Conservation (phyloP, 2,888 invertebrate genomes). For the Drosophila prolongata region DNA sequence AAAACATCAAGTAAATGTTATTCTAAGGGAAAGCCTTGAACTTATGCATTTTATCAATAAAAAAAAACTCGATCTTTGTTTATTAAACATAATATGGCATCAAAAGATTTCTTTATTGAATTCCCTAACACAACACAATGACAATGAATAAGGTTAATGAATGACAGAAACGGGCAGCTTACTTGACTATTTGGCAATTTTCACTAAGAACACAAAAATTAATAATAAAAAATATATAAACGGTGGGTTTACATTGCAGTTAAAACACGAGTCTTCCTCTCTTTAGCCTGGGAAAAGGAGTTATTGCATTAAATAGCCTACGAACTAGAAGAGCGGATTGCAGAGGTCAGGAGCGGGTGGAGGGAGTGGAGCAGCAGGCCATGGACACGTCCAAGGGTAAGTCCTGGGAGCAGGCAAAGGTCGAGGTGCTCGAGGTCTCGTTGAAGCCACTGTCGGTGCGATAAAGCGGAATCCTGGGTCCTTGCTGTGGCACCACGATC, state of each 20-base stretch:
- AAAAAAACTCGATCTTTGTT: background rate
- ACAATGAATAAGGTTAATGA: background rate
- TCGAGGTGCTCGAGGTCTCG: constrained; percentile 73
- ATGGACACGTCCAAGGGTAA: constrained; percentile 65
- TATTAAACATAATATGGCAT: constrained; percentile 4
- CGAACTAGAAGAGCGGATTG: background rate
- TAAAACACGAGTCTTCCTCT: constrained; percentile 33
- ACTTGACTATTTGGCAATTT: constrained; percentile 32
- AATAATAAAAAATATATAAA: constrained; percentile 18
- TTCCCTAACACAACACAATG: constrained; percentile 9
- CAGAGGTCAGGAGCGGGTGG: constrained; percentile 55
- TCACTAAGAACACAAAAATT: constrained; percentile 18
- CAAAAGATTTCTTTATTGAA: background rate
- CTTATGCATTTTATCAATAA: too few relatives aligned
- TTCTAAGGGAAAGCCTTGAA: too few relatives aligned
- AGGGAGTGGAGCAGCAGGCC: constrained; percentile 75
- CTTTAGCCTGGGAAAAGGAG: constrained; percentile 18
- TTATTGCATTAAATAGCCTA: constrained; percentile 28
- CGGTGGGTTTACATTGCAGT: constrained; percentile 36
- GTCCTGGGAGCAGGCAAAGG: constrained; percentile 62
- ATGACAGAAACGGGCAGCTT: constrained; percentile 7
- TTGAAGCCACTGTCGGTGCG: constrained; percentile 84
- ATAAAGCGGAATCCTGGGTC: constrained; percentile 59
- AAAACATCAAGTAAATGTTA: too few relatives aligned
- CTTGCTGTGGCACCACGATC: constrained; percentile 2